Evolutionary conservation across 2,797 vertebrate species (phyloP), one percentile per base, ranked within the genome.

Genomic region (Cyprinella venusta): DNA sequence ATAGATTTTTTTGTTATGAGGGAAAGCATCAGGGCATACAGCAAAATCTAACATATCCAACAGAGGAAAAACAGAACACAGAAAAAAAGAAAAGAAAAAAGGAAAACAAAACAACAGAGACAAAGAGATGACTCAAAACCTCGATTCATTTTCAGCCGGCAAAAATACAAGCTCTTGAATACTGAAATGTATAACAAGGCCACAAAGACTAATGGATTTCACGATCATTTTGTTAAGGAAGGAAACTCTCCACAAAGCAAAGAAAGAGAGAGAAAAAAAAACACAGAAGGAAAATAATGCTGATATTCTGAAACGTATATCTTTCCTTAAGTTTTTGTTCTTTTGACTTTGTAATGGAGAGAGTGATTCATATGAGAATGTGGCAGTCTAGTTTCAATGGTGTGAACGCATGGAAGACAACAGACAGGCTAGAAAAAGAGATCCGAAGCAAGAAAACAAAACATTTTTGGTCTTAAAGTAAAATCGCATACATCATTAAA

Each of bases 1-100:
- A 95, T 96, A 95, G 96, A 95, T 96, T 96, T 94, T 74, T 93
- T 79, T 69, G 81, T 74, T 95, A 96, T 96, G 96, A 96, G 96
- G 96, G 95, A 97, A 97, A 97, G 96, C 95, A 96, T 98, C 95
- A 96, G 96, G 94, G 95, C 95, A 94, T 96, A 97, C 96, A 96
- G 96, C 96, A 96, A 97, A 96, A 95, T 96, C 95, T 96, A 98
- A 96, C 93, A 95, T 95, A 97, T 96, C 95, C 95, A 97, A 97
- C 94, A 95, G 93, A 96, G 93, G 93, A 95, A 95, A 93, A 94
- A 95, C 91, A 91, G 94, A 96, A 92, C 82, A 88, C 45, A 90
- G 68, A 72, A 74, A 74, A 26, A 75, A 56, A 70, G 63, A 80
- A 50, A 89, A 9, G 64, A 76, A 85, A 76, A 85, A 83, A 80